Evolutionary conservation across 2,797 vertebrate species (phyloP), one percentile per base, ranked within the genome.

Genomic region (Xerus rutilus): DNA sequence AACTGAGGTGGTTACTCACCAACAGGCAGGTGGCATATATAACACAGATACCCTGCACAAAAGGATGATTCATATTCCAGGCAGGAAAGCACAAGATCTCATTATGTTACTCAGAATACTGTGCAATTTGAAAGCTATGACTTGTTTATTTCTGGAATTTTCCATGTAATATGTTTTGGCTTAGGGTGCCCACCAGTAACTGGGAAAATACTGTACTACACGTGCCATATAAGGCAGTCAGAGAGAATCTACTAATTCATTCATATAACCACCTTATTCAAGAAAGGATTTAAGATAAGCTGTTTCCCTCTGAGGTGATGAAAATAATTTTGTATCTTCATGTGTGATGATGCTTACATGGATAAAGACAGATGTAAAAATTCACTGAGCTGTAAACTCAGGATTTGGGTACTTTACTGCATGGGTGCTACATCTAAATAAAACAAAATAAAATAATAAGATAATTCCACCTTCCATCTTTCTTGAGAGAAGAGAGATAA

Each of bases 241-340:
- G 7, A 86, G 47, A 94, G 30, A 94, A 88, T 35, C 59, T 43
- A 39, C 43, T 77, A 6, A 81, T 82, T 59, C 59, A 95, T 39
- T 90, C 57, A 74, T 15, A 20, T 18, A 78, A 8, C 18, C 9
- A 64, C 23, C 39, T 91, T 43, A 20, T 43, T 88, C 62, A 23
- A 94, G 43, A 87, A 94, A 79, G 21, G 25, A 90, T 49, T 70
- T 59, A 89, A 83, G 86, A 95, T 21, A 62, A 91, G 39, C 65
- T 84, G 6, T 59, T 93, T 73, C 52, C 65, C 49, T 86, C 74
- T 70, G 28, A 45, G 47, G 23, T 54, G 18, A 86, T 74, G 35
- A 64, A 86, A 92, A 74, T 39, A 8, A 64, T 89, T 93, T 79
- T 54, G 45, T 32, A 62, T 35, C 81, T 84, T 92, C 64, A 74